A percentile compares a stretch with the other conserved stretches of the same genome.
phyloP scores from a whole-genome alignment of 2,888 invertebrate species.

The Blera fallax region DNA sequence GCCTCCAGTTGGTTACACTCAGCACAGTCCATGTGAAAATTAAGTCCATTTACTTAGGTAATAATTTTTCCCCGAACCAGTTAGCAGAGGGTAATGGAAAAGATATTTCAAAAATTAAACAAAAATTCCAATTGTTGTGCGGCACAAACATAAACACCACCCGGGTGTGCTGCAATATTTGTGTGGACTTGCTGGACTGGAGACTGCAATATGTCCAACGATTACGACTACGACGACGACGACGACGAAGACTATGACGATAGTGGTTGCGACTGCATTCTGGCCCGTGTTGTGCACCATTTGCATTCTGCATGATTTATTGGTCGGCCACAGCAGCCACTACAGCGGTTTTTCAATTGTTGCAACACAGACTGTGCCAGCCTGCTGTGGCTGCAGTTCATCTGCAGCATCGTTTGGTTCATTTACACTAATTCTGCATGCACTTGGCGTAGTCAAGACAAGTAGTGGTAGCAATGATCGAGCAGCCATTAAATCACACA shows the following conservation, averaged over 20 bases:
- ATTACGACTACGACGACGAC: conserved; percentile 46
- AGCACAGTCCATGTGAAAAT: conserved; percentile 20
- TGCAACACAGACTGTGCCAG: conserved; percentile 37
- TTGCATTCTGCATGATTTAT: conserved; percentile 73
- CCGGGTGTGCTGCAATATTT: conserved; percentile 36
- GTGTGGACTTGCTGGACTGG: no score
- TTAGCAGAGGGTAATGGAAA: not conserved
- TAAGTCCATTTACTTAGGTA: conserved; percentile 57
- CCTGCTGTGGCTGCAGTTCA: conserved; percentile 60
- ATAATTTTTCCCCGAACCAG: conserved; percentile 30
- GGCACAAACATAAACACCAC: conserved; percentile 33
- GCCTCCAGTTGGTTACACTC: conserved; percentile 28
- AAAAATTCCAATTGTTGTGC: conserved; percentile 67
- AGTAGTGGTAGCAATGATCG: conserved; percentile 37
- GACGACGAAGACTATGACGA: not conserved
- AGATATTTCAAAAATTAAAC: conserved; percentile 58
- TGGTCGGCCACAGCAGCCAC: conserved; percentile 47
- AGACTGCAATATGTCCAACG: conserved; percentile 40
- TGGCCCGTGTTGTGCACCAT: conserved; percentile 62
- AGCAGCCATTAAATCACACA: conserved; percentile 66
- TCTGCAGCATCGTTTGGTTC: conserved; percentile 60
- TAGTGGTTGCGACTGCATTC: conserved; percentile 26
- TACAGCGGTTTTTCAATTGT: conserved; percentile 53
- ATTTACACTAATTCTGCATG: conserved; percentile 70
- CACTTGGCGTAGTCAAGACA: conserved; percentile 56